Evolutionary conservation across 30 jellyfish, hydroid and myxozoan genomes (phyloP), one percentile per base, ranked within the genome.

Genomic region (Haliclystus octoradiatus): DNA sequence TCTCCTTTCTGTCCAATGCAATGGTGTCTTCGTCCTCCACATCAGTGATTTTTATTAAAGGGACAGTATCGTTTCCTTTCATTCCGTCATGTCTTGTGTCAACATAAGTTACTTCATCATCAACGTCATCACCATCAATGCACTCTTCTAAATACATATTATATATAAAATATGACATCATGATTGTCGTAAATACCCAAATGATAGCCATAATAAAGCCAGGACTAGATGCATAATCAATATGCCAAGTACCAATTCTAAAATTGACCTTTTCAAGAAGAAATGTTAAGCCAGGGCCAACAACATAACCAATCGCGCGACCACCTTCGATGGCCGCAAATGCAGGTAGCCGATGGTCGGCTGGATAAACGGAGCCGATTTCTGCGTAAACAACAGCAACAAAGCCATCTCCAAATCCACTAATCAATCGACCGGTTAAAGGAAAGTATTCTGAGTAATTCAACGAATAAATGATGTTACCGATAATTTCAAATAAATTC

Each of bases 201-300:
- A 65, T 68, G 0, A 73, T 23, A 19, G 79, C 67, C 65, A 73
- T 24, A 1, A 53, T 23, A 12, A 73, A 3, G 22, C 84, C 84
- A 14, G 84, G 84, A 79, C 61, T 62, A 31, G 61, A 47, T 28
- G 84, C 84, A 30, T 4, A 73, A 57, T 52, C 62, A 31, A 73
- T 73, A 28, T 73, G 79, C 84, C 81, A 73, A 31, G 49, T 25
- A 28, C 84, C 84, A 28, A 73, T 57, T 30, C 62, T 3, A 31
- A 73, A 73, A 60, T 73, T 79, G 2, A 73, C 67, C 14, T 73
- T 47, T 26, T 47, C 35, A 25, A 73, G 33, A 22, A 29, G 19
- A 33, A 73, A 73, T 22, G 35, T 73, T n/a, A 73, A 50, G 1
- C 79, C 79, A 0, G 60, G 61, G 64, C 84, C 60, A 0, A 73